Conservation (phyloP, 1,140 invertebrate genomes). For the Muscidifurax raptorellus region DNA sequence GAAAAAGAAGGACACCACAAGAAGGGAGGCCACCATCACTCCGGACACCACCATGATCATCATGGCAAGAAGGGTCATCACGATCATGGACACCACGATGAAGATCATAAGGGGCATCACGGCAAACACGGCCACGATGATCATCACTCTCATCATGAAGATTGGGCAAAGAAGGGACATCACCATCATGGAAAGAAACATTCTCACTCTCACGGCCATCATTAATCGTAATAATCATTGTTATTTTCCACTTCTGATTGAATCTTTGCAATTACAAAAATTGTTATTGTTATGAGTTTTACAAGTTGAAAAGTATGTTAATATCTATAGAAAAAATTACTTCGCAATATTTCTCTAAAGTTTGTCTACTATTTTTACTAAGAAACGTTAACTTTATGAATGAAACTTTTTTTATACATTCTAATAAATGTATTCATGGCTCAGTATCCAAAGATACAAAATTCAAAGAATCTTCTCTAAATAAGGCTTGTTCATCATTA, state of each 20-base stretch:
- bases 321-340: neutral
- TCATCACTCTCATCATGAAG: conserved; percentile 38
- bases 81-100: conserved; percentile 39
- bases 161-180: conserved; percentile 37
- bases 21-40: conserved; percentile 36
- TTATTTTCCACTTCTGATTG: neutral
- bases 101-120: conserved; percentile 43
- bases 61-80: conserved; percentile 37
- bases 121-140: conserved; percentile 45
- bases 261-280: conserved; percentile 7
- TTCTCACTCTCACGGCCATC: conserved; percentile 18
- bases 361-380: neutral
- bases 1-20: conserved; percentile 39
- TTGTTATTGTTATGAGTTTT: conserved; percentile 25
- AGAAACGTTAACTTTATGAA: neutral
- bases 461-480: neutral
- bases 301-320: neutral
- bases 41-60: conserved; percentile 41
- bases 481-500: neutral
- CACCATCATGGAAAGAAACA: conserved; percentile 46
- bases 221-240: conserved; percentile 8
- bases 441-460: conserved; percentile 17
- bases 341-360: neutral
- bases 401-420: conserved; percentile 19
- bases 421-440: neutral